Evolutionary conservation across 64 coral and sea anemone species (phyloP), one percentile per base, ranked within the genome.

Genomic region (Anthopleura sola): DNA sequence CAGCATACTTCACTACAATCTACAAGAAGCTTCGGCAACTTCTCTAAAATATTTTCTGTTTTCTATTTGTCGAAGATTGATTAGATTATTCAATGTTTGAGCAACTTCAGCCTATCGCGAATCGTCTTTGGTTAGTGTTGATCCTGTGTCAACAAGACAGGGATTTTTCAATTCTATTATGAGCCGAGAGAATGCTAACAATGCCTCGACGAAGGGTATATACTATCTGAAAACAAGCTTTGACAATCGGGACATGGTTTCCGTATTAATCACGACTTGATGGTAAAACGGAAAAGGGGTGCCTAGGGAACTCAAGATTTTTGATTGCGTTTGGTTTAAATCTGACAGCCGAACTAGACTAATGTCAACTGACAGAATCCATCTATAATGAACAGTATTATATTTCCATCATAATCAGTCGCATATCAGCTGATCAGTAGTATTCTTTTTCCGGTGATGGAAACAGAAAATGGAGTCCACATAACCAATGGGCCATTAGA

Each of bases 1-100:
- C 57, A 91, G 78, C 89, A 91, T 91, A 29, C 69, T 38, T 50
- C 36, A n/a, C n/a, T n/a, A n/a, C n/a, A n/a, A n/a, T 84, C 51
- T 50, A 56, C 47, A 18, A 37, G 12, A 20, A 77, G 34, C 56
- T 39, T 68, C 14, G 39, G 38, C 47, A 79, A 36, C 68, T 78
- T 74, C 66, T 58, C 1, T 0, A 34, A 71, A 71, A 71, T 39
- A 66, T 32, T 64, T 60, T 81, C 60, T 75, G 44, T 81, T 68
- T 81, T 71, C 66, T 71, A 34, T 34, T 71, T 71, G 66, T 23
- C 4, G 31, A 71, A 71, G 26, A 34, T 20, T 71, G n/a, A 71
- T 71, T 32, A 71, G 31, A 71, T 71, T 71, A 71, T 71, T 71
- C 66, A 36, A 32, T 34, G 66, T 71, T 71, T 71, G 66, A 71